phyloP scores from a whole-genome alignment of 2,888 invertebrate genomes.

The Drosophila birchii region DNA sequence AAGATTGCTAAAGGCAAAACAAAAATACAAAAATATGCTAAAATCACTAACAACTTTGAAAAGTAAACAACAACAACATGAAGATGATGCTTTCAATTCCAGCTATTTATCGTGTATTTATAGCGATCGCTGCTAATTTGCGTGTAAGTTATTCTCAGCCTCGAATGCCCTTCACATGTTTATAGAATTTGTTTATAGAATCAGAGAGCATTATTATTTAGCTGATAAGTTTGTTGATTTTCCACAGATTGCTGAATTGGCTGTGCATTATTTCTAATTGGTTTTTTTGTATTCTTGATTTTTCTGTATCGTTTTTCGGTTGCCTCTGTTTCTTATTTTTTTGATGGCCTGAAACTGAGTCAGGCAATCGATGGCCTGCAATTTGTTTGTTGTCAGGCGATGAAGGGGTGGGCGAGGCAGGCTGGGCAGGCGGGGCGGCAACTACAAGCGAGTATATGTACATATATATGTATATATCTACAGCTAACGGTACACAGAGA shows the following conservation, averaged over 20 bases:
- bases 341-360: slow-evolving; percentile 23
- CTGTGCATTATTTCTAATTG: slow-evolving; percentile 10
- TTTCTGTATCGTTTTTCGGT: slow-evolving; percentile 3
- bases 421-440: slow-evolving; percentile 18
- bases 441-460: slow-evolving; percentile 23
- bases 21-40: slow-evolving; percentile 9
- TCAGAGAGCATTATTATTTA: slow-evolving; percentile 9
- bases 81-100: slow-evolving; percentile 27
- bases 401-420: slow-evolving; percentile 17
- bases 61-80: slow-evolving; percentile 42
- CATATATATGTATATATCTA: slow-evolving; percentile 8
- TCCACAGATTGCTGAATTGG: slow-evolving; percentile 2
- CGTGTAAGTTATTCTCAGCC: slow-evolving; percentile 26
- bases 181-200: slow-evolving; percentile 14
- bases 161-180: slow-evolving; percentile 52
- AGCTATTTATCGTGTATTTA: slow-evolving; percentile 42
- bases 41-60: slow-evolving; percentile 41
- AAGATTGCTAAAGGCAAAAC: slow-evolving; percentile 44
- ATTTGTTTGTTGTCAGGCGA: slow-evolving; percentile 50
- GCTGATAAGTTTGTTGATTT: slow-evolving; percentile 24
- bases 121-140: slow-evolving; percentile 34
- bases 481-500: slow-evolving; percentile 28
- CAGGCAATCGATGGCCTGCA: slow-evolving; percentile 57
- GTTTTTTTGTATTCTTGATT: slow-evolving; percentile 6
- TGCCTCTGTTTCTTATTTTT: background rate